phyloP scores from a whole-genome alignment of 2,797 vertebrate genomes.

The Arrhamphus sclerolepis region DNA sequence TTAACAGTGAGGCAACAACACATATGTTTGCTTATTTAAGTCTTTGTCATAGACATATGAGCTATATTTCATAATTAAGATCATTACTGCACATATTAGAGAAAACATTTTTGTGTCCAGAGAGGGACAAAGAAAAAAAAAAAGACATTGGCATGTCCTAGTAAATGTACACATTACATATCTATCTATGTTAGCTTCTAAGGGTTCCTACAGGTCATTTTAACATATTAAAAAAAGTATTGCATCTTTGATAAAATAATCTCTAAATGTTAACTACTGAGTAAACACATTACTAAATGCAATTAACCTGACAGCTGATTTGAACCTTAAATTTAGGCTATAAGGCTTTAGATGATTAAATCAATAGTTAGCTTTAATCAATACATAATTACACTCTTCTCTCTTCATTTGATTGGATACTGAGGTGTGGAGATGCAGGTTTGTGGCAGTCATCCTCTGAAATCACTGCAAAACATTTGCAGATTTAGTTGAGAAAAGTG shows the following conservation, averaged over 20 bases:
- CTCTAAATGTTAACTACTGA: conserved; percentile 44
- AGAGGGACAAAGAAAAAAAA: neutral
- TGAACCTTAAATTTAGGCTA: conserved; percentile 55
- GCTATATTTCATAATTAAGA: too few species aligned
- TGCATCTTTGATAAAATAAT: conserved; percentile 20
- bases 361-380: conserved; percentile 74
- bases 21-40: too few species aligned
- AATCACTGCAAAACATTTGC: conserved; percentile 25
- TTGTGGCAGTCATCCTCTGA: conserved; percentile 30
- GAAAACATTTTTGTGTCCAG: neutral
- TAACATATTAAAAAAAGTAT: too few species aligned
- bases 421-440: conserved; percentile 45
- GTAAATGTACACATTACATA: neutral
- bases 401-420: conserved; percentile 64
- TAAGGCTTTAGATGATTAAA: conserved; percentile 62
- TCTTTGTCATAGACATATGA: neutral
- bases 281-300: conserved; percentile 39
- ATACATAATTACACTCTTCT: conserved; percentile 75
- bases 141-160: neutral
- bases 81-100: too few species aligned
- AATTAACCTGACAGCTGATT: conserved; percentile 44
- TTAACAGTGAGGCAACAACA: too few species aligned
- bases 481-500: conserved; percentile 2
- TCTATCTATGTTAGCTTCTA: too few species aligned
- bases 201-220: too few species aligned